A percentile compares a stretch with the other conserved stretches of the same genome.
Evolutionary conservation across 2,888 invertebrate species (phyloP).

Genomic region (Melolontha melolontha): DNA sequence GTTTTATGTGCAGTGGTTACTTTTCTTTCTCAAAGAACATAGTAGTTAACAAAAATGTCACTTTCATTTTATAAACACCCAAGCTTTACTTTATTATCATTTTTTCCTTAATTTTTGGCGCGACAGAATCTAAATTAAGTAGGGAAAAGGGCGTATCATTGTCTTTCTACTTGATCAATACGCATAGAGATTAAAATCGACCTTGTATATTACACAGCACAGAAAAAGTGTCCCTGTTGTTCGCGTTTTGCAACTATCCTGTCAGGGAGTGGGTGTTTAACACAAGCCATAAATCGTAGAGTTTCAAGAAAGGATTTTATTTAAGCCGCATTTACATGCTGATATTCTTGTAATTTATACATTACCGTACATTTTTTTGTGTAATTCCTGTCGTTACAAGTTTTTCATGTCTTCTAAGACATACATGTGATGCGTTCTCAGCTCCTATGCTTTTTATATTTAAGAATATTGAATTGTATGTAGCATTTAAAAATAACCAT

Average conservation of each 20-base stretch:
- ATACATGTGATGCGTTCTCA: too few relatives aligned
- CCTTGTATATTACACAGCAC: neutral
- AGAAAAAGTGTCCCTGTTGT: slow-evolving; percentile 9
- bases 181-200: neutral
- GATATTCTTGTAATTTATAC: neutral
- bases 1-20: too few relatives aligned
- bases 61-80: neutral
- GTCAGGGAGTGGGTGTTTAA: slow-evolving; percentile 1
- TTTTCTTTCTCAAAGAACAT: neutral
- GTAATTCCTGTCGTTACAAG: too few relatives aligned
- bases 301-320: slow-evolving; percentile 2
- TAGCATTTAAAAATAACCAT: too few relatives aligned
- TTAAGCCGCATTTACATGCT: neutral
- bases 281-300: slow-evolving; percentile 2
- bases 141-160: neutral
- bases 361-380: neutral
- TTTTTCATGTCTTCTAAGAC: too few relatives aligned
- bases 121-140: neutral
- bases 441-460: too few relatives aligned
- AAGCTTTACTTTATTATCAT: neutral
- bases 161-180: neutral
- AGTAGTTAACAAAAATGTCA: neutral
- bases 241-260: slow-evolving; percentile 6
- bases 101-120: neutral
- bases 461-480: too few relatives aligned